These are phyloP conservation scores for Microplitis manilae DNA, from an alignment of 2,888 invertebrate species.

Conservation along the genomic window DNA sequence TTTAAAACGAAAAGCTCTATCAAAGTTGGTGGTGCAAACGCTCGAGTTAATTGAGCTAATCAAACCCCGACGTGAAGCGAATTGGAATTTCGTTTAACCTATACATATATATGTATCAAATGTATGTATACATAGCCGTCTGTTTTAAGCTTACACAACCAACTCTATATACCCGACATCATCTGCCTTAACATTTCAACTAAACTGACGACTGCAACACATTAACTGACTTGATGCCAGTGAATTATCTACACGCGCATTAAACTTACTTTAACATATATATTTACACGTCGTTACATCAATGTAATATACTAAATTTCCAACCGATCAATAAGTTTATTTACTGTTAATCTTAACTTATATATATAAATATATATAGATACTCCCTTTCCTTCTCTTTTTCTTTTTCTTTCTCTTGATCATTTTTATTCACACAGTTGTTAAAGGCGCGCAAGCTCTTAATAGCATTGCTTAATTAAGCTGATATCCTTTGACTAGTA, in stretches of 20 bases:
- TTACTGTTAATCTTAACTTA: neutral
- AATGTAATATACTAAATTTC: neutral
- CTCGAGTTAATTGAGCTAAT: slow-evolving; percentile 38
- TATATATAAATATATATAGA: no score
- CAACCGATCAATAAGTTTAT: neutral
- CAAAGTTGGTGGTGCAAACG: slow-evolving; percentile 32
- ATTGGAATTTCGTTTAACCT: slow-evolving; percentile 35
- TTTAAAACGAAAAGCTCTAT: slow-evolving; percentile 21
- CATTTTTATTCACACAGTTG: neutral
- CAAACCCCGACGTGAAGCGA: slow-evolving; percentile 35
- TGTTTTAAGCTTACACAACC: slow-evolving; percentile 22
- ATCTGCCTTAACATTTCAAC: slow-evolving; percentile 25
- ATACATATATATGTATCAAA: slow-evolving; percentile 34
- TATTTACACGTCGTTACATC: neutral
- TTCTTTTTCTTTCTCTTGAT: neutral
- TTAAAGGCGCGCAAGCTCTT: neutral
- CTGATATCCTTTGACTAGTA: neutral
- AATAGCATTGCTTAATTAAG: slow-evolving; percentile 9
- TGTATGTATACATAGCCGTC: slow-evolving; percentile 17
- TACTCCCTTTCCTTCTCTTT: no score
- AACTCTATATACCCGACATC: neutral
- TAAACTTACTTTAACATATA: neutral
- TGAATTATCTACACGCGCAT: slow-evolving; percentile 47
- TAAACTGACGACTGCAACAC: slow-evolving; percentile 29
- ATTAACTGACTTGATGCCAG: slow-evolving; percentile 49